Evolutionary conservation across 2,113 vertebrate species (phyloP).

Genomic region (Rhea pennata): DNA sequence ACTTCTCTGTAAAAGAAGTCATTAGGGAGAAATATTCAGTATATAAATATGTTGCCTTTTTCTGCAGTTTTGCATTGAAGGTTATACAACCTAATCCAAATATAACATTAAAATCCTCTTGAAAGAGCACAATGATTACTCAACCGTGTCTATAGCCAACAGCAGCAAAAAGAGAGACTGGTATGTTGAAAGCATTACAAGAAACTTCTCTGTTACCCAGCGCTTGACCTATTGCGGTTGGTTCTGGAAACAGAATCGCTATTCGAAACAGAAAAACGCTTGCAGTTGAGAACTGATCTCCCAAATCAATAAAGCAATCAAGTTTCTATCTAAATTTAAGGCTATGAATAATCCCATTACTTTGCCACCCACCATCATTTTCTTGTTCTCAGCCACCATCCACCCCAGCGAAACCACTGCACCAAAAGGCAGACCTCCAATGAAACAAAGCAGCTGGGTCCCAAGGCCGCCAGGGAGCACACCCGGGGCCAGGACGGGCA

Average conservation of each 20-base stretch:
- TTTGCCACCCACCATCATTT: background rate
- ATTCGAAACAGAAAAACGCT: background rate
- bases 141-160: background rate
- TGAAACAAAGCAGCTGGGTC: fast-evolving
- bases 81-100: background rate
- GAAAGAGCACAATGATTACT: background rate
- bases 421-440: background rate
- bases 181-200: background rate
- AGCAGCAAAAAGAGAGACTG: background rate
- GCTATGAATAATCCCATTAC: background rate
- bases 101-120: background rate
- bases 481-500: background rate
- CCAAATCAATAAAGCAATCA: background rate
- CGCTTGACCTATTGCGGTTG: background rate
- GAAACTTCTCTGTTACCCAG: background rate
- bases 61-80: background rate
- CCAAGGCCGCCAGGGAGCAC: background rate
- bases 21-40: background rate
- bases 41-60: background rate
- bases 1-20: background rate
- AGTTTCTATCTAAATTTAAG: background rate
- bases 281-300: background rate
- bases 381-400: background rate
- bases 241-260: background rate
- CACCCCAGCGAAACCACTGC: background rate